Evolutionary conservation across 1,140 invertebrate species (phyloP), one percentile per base, ranked within the genome.

Genomic region (Pogonomyrmex californicus): DNA sequence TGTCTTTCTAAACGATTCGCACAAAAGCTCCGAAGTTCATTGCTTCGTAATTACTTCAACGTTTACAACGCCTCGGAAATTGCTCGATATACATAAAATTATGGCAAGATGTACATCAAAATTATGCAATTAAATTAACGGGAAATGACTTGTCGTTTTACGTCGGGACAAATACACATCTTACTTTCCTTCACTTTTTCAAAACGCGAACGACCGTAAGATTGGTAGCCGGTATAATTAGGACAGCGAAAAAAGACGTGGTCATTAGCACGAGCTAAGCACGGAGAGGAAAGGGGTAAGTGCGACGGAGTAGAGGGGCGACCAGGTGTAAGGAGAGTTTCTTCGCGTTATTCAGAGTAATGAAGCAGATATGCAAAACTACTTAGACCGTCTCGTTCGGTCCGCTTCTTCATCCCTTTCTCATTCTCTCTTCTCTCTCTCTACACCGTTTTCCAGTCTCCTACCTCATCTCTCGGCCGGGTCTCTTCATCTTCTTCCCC

Each of bases 281-380:
- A 17, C 30, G 70, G 33, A 6, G 62, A n/a, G 68, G 54, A 83
- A 90, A 88, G 56, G 88, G 65, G 78, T 88, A 81, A 92, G 79
- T 79, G 71, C 70, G 81, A 86, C 71, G 49, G 7, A 30, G 68
- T 82, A 33, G 54, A 62, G 79, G 30, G 30, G 30, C 51, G 56
- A 44, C 49, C 65, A 86, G 79, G 88, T 88, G 88, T 88, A 91
- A 90, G 88, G 85, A 88, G 91, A 90, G 88, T 91, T 88, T 66
- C 85, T 88, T 75, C 85, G 68, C 73, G 86, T 93, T 91, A 91
- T 91, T 91, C 86, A 78, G 77, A 86, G 86, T 92, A 91, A 92
- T 91, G 88, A 92, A 92, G 91, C 85, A 91, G 90, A 92, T 91
- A 92, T 92, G 92, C 91, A 92, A 92, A 91, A 92, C 90, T 92